These are phyloP conservation scores for Drosophila pseudotakahashii DNA, from an alignment of 2,888 invertebrate species.

Conservation along the genomic window DNA sequence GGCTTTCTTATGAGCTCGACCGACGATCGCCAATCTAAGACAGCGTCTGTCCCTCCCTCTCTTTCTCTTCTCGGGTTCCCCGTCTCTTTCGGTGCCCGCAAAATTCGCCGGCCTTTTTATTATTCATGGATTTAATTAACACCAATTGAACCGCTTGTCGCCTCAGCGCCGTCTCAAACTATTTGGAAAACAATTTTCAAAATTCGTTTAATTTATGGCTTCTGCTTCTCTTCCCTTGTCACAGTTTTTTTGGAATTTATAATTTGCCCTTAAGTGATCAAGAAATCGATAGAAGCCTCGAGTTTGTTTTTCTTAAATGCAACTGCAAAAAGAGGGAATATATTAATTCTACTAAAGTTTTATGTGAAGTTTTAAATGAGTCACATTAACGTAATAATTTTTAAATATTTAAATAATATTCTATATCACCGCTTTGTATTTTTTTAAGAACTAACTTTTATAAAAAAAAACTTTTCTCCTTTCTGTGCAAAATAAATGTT, in stretches of 20 bases:
- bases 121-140: constrained; percentile 85
- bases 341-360: no score
- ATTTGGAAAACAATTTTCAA: constrained; percentile 69
- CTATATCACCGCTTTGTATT: no score
- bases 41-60: constrained; percentile 36
- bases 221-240: constrained; percentile 12
- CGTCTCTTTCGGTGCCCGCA: constrained; percentile 45
- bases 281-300: background rate
- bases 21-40: constrained; percentile 62
- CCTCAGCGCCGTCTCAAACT: constrained; percentile 50
- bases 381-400: no score
- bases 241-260: constrained; percentile 54
- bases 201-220: constrained; percentile 69
- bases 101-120: constrained; percentile 66
- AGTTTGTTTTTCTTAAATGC: background rate
- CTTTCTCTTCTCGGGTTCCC: background rate
- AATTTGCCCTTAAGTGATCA: constrained; percentile 71
- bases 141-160: constrained; percentile 85
- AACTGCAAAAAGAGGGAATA: background rate
- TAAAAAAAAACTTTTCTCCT: background rate
- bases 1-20: constrained; percentile 70
- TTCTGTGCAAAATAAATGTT: background rate
- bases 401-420: no score
- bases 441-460: background rate
- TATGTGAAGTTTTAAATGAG: background rate